Conservation (phyloP, 2,888 invertebrate genomes). For the Andrena chrysosceles region DNA sequence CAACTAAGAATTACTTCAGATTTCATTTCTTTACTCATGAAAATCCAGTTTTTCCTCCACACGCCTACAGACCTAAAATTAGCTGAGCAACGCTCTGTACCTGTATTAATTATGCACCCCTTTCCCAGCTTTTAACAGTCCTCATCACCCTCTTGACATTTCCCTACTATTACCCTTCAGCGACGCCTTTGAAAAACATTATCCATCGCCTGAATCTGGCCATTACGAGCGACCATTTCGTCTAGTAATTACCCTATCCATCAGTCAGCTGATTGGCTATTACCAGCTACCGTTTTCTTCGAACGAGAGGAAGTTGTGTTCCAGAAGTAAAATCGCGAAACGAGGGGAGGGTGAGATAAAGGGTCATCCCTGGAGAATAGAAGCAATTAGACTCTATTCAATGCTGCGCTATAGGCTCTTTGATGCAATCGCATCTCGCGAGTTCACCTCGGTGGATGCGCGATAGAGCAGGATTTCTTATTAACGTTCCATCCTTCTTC, state of each 20-base stretch:
- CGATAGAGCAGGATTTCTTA: background rate
- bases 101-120: background rate
- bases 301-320: background rate
- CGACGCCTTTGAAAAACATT: background rate
- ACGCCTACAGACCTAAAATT: background rate
- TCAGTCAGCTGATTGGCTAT: conserved; percentile 30
- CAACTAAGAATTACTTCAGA: too few species aligned
- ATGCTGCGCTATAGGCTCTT: conserved; percentile 12
- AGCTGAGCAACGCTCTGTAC: background rate
- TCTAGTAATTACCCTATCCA: conserved; percentile 39
- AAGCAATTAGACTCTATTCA: conserved; percentile 59
- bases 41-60: too few species aligned
- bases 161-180: background rate
- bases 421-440: conserved; percentile 24
- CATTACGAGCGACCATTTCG: conserved; percentile 21
- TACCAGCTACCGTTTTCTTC: conserved; percentile 19
- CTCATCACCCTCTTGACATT: background rate
- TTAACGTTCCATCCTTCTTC: conserved; percentile 20
- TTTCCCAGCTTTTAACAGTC: conserved; percentile 1
- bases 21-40: too few species aligned
- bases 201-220: background rate
- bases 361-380: conserved; percentile 38
- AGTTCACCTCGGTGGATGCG: conserved; percentile 19
- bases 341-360: conserved; percentile 41
- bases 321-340: background rate